phyloP scores from a whole-genome alignment of 1,140 invertebrate genomes.

The Harlomillsia oculata region DNA sequence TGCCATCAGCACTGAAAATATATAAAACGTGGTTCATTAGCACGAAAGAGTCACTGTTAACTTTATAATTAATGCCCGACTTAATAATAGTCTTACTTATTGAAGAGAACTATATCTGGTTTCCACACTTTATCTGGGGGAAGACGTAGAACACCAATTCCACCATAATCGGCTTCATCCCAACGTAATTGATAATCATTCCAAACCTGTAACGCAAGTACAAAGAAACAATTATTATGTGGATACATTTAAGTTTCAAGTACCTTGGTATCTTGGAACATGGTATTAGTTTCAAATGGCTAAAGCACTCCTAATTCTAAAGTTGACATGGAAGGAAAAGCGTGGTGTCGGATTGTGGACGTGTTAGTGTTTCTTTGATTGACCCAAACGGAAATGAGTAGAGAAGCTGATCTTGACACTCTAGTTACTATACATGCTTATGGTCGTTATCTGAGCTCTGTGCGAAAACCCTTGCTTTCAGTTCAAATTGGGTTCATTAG shows the following conservation, averaged over 20 bases:
- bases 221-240: not conserved
- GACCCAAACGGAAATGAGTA: not conserved
- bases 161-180: slow-evolving; percentile 96
- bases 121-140: slow-evolving; percentile 99
- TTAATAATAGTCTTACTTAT: slow-evolving; percentile 69
- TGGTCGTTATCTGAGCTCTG: too few species aligned
- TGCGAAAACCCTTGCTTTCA: too few species aligned
- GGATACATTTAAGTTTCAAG: not conserved
- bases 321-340: not conserved
- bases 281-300: not conserved
- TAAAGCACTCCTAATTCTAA: not conserved
- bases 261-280: too few species aligned
- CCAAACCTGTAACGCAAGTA: slow-evolving; percentile 79
- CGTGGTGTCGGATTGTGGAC: not conserved
- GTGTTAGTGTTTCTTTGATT: not conserved
- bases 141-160: slow-evolving; percentile 86
- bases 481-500: too few species aligned
- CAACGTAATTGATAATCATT: slow-evolving; percentile 95
- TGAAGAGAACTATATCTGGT: slow-evolving; percentile 98
- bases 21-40: not conserved
- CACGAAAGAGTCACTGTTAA: not conserved
- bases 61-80: not conserved
- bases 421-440: too few species aligned
- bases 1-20: slow-evolving; percentile 78
- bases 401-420: too few species aligned